Evolutionary conservation across 2,113 vertebrate species (phyloP).

Genomic region (Callipepla californica): DNA sequence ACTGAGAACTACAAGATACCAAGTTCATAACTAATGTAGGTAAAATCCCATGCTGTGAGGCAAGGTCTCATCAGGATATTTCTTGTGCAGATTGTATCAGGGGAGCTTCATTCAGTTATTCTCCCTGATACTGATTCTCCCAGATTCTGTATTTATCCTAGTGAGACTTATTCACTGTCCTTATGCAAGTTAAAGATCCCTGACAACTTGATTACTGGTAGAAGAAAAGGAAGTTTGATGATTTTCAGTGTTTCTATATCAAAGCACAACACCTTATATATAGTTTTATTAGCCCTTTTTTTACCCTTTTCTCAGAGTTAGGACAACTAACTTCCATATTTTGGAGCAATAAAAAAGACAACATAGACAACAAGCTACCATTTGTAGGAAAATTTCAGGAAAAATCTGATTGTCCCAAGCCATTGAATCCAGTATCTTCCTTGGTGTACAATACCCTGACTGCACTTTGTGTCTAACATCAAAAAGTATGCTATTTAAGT

Average conservation of each 20-base stretch:
- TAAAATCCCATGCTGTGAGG: background rate
- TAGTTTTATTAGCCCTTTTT: background rate
- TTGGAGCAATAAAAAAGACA: background rate
- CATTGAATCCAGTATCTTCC: background rate
- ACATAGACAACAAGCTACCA: background rate
- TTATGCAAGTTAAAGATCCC: background rate
- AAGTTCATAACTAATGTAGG: background rate
- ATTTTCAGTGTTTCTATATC: background rate
- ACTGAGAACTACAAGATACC: background rate
- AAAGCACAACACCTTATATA: background rate
- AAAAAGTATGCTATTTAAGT: background rate
- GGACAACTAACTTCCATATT: background rate
- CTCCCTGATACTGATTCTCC: background rate
- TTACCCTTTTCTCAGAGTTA: background rate
- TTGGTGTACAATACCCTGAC: background rate
- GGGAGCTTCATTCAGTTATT: background rate
- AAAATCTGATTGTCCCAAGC: background rate
- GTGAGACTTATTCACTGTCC: background rate
- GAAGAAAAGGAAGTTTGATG: background rate
- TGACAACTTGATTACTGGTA: background rate
- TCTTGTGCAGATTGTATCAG: background rate
- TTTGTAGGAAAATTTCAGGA: background rate
- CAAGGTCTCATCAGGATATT: background rate
- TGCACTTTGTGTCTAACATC: accelerated
- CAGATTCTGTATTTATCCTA: background rate